phyloP scores from a whole-genome alignment of 2,888 invertebrate species.

The Rhogogaster chlorosoma region DNA sequence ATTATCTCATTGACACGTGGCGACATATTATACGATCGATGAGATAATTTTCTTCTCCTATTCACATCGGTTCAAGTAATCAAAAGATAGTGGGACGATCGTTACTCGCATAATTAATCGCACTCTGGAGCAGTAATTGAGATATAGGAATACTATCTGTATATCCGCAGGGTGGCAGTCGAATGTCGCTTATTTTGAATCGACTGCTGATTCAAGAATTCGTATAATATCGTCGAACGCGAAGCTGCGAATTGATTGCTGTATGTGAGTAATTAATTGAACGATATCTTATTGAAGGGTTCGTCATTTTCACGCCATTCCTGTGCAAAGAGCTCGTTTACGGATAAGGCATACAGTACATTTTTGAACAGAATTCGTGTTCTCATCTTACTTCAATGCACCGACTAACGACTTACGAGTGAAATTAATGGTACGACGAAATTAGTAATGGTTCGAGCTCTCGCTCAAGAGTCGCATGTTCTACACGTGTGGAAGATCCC shows the following conservation, averaged over 20 bases:
- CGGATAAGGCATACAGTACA: not conserved
- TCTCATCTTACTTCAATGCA: slow-evolving; percentile 4
- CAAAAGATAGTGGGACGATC: not conserved
- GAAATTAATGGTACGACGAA: slow-evolving; percentile 32
- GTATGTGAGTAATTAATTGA: not conserved
- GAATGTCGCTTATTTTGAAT: not conserved
- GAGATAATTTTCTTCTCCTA: not conserved
- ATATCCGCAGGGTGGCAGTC: not conserved
- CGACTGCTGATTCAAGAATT: not conserved
- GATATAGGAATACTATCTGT: not conserved
- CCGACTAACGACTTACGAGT: slow-evolving; percentile 14
- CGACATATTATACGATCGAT: not conserved
- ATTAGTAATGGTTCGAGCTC: slow-evolving; percentile 30
- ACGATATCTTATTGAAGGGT: not conserved
- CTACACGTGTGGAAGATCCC: slow-evolving; percentile 33
- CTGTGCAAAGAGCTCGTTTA: not conserved
- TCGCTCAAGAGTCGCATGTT: slow-evolving; percentile 17
- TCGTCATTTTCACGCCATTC: slow-evolving; percentile 4
- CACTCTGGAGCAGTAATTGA: not conserved
- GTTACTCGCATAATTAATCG: not conserved
- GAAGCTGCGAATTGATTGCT: not conserved
- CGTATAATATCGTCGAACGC: not conserved
- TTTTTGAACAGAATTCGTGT: slow-evolving; percentile 6
- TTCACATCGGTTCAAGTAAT: not conserved
- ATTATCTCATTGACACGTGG: not conserved